Percentiles rank a stretch among this genome's conserved stretches.
These are phyloP conservation scores for Acronicta aceris DNA, from an alignment of 2,888 invertebrate genomes.

Conservation along the genomic window DNA sequence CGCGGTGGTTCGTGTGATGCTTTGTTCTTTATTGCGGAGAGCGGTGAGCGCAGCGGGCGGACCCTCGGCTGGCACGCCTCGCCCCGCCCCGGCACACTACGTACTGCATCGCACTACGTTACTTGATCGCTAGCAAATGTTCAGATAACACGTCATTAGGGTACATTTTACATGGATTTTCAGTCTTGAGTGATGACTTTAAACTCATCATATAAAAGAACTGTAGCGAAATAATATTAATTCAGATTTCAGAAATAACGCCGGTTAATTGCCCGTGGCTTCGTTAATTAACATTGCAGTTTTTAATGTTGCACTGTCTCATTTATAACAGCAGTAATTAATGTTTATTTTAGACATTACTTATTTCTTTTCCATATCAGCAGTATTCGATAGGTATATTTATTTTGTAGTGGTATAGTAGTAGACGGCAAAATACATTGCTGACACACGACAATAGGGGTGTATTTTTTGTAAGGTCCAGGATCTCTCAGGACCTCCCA, in stretches of 20 bases:
- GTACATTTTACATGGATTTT: slow-evolving; percentile 22
- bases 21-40: slow-evolving; percentile 57
- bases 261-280: slow-evolving; percentile 31
- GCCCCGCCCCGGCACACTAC: slow-evolving; percentile 54
- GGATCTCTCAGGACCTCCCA: no score
- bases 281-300: slow-evolving; percentile 34
- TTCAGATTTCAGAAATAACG: slow-evolving; percentile 29
- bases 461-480: no score
- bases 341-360: slow-evolving; percentile 7
- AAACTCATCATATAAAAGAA: slow-evolving; percentile 23
- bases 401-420: neutral
- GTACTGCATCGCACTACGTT: slow-evolving; percentile 34
- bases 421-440: no score
- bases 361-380: neutral
- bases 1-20: slow-evolving; percentile 58
- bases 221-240: slow-evolving; percentile 18
- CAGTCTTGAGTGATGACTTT: slow-evolving; percentile 28
- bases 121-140: slow-evolving; percentile 21
- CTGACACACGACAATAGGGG: no score
- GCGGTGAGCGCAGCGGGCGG: slow-evolving; percentile 61
- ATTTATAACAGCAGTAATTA: slow-evolving; percentile 10
- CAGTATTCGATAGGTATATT: neutral
- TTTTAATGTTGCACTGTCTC: slow-evolving; percentile 27
- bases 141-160: slow-evolving; percentile 26
- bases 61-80: slow-evolving; percentile 44